A percentile compares a stretch with the other conserved stretches of the same genome.
These are phyloP conservation scores for Leptopilina boulardi DNA, from an alignment of 1,140 invertebrate genomes.

Conservation along the genomic window DNA sequence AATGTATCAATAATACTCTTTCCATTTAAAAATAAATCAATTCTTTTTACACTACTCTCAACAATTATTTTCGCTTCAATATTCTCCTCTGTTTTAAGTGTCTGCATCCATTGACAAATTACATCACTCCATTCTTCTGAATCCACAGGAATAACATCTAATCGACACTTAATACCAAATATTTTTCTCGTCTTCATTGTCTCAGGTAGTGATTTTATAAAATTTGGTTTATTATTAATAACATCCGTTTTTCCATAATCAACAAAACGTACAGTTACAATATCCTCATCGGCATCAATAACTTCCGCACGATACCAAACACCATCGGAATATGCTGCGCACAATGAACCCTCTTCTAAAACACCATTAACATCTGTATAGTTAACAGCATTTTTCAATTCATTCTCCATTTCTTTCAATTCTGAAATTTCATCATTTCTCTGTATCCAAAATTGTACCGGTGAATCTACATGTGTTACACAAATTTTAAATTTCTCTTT, in stretches of 20 bases:
- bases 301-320: conserved; percentile 89
- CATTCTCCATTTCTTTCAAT: conserved; percentile 70
- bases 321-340: conserved; percentile 85
- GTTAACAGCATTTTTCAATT: conserved; percentile 77
- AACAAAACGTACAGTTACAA: conserved; percentile 86
- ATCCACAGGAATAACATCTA: conserved; percentile 80
- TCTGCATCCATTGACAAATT: conserved; percentile 78
- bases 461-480: conserved; percentile 64
- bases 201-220: conserved; percentile 79
- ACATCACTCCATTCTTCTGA: conserved; percentile 82
- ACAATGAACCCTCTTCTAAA: conserved; percentile 80
- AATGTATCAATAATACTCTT: conserved; percentile 60
- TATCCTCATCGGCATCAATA: conserved; percentile 82
- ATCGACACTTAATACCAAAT: conserved; percentile 80
- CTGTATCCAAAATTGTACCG: conserved; percentile 68
- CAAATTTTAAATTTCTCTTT: conserved; percentile 55
- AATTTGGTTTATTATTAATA: conserved; percentile 77
- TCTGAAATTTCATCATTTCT: conserved; percentile 44
- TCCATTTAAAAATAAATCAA: conserved; percentile 50
- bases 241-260: conserved; percentile 90
- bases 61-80: conserved; percentile 50
- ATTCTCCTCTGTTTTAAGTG: conserved; percentile 70
- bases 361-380: conserved; percentile 75
- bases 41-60: conserved; percentile 47
- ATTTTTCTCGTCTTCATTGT: conserved; percentile 75